Conservation (phyloP, 2,888 invertebrate species). For the Corythucha ciliata region DNA sequence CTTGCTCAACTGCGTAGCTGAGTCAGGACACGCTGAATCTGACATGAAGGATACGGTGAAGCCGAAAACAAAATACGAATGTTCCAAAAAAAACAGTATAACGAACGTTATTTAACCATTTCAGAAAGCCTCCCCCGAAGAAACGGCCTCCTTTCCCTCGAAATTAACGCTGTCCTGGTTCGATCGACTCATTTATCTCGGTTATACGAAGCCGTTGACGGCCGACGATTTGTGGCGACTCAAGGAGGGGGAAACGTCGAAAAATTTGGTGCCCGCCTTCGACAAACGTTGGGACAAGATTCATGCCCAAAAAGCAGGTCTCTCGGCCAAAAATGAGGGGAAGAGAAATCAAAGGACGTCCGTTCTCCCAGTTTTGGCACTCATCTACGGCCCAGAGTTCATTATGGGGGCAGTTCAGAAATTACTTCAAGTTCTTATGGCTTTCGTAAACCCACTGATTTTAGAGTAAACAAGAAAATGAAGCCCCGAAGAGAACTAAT, state of each 20-base stretch:
- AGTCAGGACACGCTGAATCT: too few relatives aligned
- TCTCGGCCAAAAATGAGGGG: background rate
- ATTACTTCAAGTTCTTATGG: slow-evolving; percentile 68
- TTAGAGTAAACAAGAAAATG: too few relatives aligned
- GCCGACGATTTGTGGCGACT: background rate
- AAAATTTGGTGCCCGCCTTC: background rate
- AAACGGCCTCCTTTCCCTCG: background rate
- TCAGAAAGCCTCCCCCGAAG: slow-evolving; percentile 9
- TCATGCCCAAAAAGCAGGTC: background rate
- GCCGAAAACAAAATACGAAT: too few relatives aligned
- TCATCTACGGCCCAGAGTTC: slow-evolving; percentile 81
- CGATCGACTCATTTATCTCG: background rate
- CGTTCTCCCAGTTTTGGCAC: slow-evolving; percentile 70
- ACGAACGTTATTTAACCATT: too few relatives aligned
- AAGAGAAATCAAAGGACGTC: slow-evolving; percentile 55
- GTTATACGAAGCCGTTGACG: background rate
- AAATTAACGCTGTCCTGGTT: slow-evolving; percentile 3
- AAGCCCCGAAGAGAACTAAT: too few relatives aligned
- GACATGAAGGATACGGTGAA: too few relatives aligned
- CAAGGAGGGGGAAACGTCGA: background rate
- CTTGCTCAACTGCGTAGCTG: too few relatives aligned
- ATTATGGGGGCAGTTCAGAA: slow-evolving; percentile 77
- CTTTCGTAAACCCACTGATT: slow-evolving; percentile 83
- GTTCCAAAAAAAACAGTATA: too few relatives aligned
- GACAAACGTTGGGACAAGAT: slow-evolving; percentile 1